A percentile compares a stretch with the other conserved stretches of the same genome.
phyloP scores from a whole-genome alignment of 2,797 vertebrate species.

The Galaxias olidus region DNA sequence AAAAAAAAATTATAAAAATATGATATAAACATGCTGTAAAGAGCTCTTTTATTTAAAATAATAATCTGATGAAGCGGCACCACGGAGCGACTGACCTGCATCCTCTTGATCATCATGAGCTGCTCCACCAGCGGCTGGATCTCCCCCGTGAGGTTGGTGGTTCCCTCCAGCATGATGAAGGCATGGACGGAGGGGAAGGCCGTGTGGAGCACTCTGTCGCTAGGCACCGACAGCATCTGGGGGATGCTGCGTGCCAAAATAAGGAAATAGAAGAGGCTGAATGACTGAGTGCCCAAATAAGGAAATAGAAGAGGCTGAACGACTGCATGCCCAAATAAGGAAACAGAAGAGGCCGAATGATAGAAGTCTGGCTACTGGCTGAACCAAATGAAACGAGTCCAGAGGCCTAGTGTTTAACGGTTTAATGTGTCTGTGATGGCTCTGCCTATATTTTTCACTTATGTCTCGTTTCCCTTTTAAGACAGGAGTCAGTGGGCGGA shows the following conservation, averaged over 20 bases:
- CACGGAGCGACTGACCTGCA: conserved; percentile 82
- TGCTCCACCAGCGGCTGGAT: conserved; percentile 93
- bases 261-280: neutral
- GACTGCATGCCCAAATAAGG: conserved; percentile 59
- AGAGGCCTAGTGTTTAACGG: too few species aligned
- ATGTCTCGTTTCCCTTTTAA: too few species aligned
- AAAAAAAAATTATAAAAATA: too few species aligned
- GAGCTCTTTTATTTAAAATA: too few species aligned
- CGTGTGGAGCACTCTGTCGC: conserved; percentile 79
- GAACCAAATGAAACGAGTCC: too few species aligned
- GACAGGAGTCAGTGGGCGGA: too few species aligned
- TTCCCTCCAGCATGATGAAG: conserved; percentile 93
- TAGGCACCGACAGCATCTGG: conserved; percentile 83
- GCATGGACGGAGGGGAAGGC: conserved; percentile 93
- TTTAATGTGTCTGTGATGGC: too few species aligned
- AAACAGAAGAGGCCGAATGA: neutral
- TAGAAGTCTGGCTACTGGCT: too few species aligned
- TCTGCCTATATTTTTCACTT: too few species aligned
- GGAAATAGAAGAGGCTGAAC: too few species aligned
- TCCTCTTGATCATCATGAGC: conserved; percentile 97
- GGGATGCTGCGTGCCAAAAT: conserved; percentile 78
- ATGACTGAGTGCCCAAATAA: neutral
- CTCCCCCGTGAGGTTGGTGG: conserved; percentile 97
- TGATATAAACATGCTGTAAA: too few species aligned
- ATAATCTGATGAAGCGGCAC: neutral